Evolutionary conservation across 2,113 vertebrate species (phyloP).

Genomic region (Poecilia latipinna): DNA sequence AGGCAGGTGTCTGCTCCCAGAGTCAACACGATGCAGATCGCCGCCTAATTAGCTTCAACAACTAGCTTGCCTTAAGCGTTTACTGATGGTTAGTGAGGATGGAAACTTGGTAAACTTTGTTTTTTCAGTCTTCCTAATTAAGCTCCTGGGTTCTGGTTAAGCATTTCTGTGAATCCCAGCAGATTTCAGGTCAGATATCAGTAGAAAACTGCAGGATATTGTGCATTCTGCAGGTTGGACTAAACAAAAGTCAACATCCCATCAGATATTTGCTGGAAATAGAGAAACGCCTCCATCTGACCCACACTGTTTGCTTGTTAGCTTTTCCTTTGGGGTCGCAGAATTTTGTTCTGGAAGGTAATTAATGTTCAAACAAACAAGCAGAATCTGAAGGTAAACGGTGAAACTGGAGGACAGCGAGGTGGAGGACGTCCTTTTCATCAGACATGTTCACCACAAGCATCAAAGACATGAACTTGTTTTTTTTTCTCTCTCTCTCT

Average conservation of each 20-base stretch:
- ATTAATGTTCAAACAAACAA: conserved; percentile 40
- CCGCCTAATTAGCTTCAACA: conserved; percentile 15
- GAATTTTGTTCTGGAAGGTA: conserved; percentile 41
- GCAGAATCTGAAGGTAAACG: conserved; percentile 9
- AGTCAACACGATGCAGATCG: conserved; percentile 23
- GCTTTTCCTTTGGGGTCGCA: conserved; percentile 26
- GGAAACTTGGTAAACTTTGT: conserved; percentile 11
- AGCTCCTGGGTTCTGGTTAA: conserved; percentile 12
- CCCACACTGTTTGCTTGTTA: conserved; percentile 27
- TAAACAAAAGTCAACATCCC: not conserved
- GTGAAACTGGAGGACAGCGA: not conserved
- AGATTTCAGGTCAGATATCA: not conserved
- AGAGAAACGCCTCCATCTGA: not conserved
- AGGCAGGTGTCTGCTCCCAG: conserved; percentile 15
- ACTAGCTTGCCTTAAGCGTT: conserved; percentile 18
- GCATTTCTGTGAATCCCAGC: not conserved
- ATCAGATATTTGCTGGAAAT: conserved; percentile 4
- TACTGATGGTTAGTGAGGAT: not conserved
- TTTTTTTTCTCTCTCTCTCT: not conserved
- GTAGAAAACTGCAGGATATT: conserved; percentile 7
- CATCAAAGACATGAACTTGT: conserved; percentile 40
- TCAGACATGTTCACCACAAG: conserved; percentile 21
- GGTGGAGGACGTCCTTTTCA: not conserved
- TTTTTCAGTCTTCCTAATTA: not conserved
- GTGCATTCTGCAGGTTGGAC: not conserved